Conservation (phyloP, 2,113 vertebrate species). For the Xiphias gladius region DNA sequence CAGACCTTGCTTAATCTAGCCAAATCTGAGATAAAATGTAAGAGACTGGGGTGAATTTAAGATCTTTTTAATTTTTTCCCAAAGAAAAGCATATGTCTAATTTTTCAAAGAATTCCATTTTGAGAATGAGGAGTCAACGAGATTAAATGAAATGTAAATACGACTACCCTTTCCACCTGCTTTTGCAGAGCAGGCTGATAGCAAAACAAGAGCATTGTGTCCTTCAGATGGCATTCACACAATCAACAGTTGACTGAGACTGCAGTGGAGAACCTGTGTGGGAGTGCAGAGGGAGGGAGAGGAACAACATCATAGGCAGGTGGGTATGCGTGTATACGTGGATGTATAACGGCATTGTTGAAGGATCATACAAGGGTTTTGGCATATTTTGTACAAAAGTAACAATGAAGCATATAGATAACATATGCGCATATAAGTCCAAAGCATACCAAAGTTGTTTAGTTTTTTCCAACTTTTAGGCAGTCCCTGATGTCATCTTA, state of each 20-base stretch:
- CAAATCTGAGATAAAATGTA: conserved; percentile 14
- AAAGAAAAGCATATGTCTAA: conserved; percentile 18
- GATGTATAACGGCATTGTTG: conserved; percentile 8
- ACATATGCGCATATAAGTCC: too few relatives aligned
- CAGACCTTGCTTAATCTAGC: conserved; percentile 7
- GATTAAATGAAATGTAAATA: conserved; percentile 34
- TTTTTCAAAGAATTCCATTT: conserved; percentile 14
- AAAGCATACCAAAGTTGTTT: too few relatives aligned
- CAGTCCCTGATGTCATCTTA: neutral
- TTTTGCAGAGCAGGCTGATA: conserved; percentile 16
- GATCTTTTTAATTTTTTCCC: conserved; percentile 1
- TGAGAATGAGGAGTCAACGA: conserved; percentile 6
- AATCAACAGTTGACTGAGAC: conserved; percentile 52
- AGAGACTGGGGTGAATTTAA: neutral
- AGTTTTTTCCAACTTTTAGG: neutral
- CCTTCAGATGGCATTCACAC: conserved; percentile 71
- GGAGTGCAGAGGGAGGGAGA: neutral
- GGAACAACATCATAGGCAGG: neutral
- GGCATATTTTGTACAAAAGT: neutral
- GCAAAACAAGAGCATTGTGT: conserved; percentile 54
- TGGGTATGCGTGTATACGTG: neutral
- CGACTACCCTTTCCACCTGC: neutral
- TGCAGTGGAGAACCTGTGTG: conserved; percentile 30
- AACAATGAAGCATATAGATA: too few relatives aligned
- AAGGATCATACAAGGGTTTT: neutral